Conservation (phyloP, 1,140 invertebrate species). For the Meloidogyne floridensis region DNA sequence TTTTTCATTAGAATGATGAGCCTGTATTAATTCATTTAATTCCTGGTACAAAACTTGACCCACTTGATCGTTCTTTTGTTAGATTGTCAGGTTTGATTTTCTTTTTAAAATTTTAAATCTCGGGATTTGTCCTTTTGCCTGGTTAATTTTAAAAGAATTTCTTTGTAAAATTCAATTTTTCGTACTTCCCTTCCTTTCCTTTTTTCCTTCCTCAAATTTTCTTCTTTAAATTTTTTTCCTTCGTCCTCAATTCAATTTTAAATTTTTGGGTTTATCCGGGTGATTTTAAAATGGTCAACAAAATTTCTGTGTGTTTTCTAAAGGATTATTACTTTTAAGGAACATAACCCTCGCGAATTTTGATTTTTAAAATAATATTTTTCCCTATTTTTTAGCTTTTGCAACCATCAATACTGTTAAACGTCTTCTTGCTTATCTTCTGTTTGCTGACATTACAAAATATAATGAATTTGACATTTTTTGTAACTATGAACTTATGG, state of each 20-base stretch:
- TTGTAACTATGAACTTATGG: conserved; percentile 95
- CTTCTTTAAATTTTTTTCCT: no score
- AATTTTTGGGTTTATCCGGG: no score
- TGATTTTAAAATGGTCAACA: no score
- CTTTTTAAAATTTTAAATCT: neutral
- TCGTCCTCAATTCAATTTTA: no score
- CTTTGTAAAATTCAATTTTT: no score
- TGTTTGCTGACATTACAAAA: conserved; percentile 77
- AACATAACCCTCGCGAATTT: no score
- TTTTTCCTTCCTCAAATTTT: neutral
- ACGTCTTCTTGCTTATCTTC: conserved; percentile 88
- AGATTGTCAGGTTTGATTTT: conserved; percentile 44
- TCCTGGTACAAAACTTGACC: conserved; percentile 29
- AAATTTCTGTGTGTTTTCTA: no score
- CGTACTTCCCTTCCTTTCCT: no score
- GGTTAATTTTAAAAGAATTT: neutral
- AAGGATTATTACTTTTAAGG: no score
- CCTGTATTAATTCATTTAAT: conserved; percentile 33
- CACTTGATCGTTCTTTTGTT: conserved; percentile 38
- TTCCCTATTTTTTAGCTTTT: conserved; percentile 34
- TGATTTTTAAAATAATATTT: no score
- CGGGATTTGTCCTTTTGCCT: no score
- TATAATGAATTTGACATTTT: conserved; percentile 98
- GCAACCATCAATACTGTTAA: conserved; percentile 56
- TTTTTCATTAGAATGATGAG: conserved; percentile 22